Evolutionary conservation across 2,113 vertebrate genomes (phyloP).

Genomic region (Irena cyanogastra): DNA sequence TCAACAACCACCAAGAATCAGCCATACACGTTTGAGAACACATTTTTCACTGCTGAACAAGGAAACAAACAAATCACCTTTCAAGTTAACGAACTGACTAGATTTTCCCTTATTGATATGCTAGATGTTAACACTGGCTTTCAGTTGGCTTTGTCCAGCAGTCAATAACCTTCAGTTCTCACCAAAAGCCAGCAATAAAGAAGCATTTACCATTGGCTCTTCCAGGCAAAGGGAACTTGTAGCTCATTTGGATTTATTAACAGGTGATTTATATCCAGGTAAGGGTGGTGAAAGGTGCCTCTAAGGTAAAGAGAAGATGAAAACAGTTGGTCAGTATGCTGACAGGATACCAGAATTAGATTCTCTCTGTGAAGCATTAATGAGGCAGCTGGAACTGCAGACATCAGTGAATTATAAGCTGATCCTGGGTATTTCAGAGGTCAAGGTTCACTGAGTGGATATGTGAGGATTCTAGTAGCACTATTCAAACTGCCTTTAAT

Average conservation of each 20-base stretch:
- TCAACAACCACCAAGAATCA: neutral
- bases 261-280: neutral
- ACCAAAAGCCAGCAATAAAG: neutral
- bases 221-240: neutral
- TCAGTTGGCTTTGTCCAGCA: neutral
- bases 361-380: neutral
- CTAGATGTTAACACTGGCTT: neutral
- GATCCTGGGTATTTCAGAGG: neutral
- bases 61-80: neutral
- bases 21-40: neutral
- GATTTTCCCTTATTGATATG: neutral
- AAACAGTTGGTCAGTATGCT: neutral
- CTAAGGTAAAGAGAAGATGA: neutral
- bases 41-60: neutral
- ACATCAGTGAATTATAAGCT: neutral
- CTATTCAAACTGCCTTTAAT: neutral
- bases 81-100: neutral
- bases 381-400: neutral
- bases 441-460: neutral
- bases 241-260: neutral
- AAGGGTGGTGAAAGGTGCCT: neutral
- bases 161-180: neutral
- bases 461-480: neutral
- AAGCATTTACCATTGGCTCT: neutral
- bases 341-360: neutral